A percentile compares a stretch with the other conserved stretches of the same genome.
Evolutionary conservation across 2,888 invertebrate genomes (phyloP).

Genomic region (Suillia variegata): DNA sequence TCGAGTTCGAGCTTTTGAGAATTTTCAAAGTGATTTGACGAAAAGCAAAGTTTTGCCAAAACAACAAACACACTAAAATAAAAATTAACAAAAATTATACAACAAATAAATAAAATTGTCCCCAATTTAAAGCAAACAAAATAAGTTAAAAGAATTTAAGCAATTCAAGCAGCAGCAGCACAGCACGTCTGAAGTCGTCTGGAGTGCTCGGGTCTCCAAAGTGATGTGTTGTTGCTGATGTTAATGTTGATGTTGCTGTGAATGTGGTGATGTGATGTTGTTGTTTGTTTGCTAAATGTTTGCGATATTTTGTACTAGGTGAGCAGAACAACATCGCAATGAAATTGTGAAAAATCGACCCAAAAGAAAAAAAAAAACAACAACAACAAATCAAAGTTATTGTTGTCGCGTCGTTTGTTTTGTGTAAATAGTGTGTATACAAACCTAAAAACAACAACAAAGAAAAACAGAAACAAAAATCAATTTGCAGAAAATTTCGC

Average conservation of each 20-base stretch:
- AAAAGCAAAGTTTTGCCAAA: background rate
- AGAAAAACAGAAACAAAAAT: background rate
- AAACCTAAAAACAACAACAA: too few relatives aligned
- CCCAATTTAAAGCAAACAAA: background rate
- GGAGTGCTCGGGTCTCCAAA: background rate
- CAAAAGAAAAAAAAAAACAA: conserved; percentile 1
- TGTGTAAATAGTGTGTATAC: background rate
- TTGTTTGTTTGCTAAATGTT: conserved; percentile 34
- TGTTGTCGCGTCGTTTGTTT: conserved; percentile 8
- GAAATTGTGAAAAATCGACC: too few relatives aligned
- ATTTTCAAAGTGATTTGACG: background rate
- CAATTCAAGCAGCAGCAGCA: background rate
- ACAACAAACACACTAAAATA: background rate
- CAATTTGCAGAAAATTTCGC: background rate
- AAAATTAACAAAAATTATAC: background rate
- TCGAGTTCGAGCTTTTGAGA: background rate
- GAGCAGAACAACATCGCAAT: conserved; percentile 19
- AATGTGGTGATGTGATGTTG: too few relatives aligned
- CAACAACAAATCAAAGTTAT: background rate
- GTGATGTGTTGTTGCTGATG: background rate
- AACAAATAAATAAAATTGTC: conserved; percentile 1
- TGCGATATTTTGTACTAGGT: conserved; percentile 29
- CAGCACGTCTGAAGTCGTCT: background rate
- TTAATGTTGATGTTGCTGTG: background rate
- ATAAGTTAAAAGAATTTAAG: background rate